phyloP scores from a whole-genome alignment of 1,140 invertebrate genomes.

The Papilio helenus region DNA sequence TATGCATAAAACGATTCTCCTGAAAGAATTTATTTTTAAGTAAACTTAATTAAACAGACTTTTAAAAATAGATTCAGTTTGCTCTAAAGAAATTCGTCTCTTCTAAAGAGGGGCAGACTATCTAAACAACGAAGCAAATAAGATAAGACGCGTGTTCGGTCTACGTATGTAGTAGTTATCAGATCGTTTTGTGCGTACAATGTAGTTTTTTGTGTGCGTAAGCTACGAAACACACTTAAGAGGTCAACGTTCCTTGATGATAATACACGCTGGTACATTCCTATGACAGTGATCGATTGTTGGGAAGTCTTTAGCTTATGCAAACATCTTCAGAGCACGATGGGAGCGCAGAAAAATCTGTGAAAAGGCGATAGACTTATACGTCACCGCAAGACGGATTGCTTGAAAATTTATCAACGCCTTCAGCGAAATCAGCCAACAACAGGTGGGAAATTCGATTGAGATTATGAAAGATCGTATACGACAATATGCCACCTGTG shows the following conservation, averaged over 20 bases:
- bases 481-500: neutral
- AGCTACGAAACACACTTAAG: constrained; percentile 64
- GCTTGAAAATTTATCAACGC: constrained; percentile 53
- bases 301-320: constrained; percentile 69
- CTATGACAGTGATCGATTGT: constrained; percentile 78
- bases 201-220: constrained; percentile 61
- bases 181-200: constrained; percentile 56
- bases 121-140: constrained; percentile 60
- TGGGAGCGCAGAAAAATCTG: constrained; percentile 66
- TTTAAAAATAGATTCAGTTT: constrained; percentile 26
- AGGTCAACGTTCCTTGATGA: constrained; percentile 73
- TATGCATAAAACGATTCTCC: neutral
- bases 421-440: constrained; percentile 43
- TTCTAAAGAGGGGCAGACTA: constrained; percentile 43
- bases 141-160: constrained; percentile 59
- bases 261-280: constrained; percentile 65
- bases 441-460: constrained; percentile 42
- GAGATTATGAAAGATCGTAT: constrained; percentile 35
- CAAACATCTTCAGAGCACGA: constrained; percentile 67
- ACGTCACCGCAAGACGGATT: constrained; percentile 67
- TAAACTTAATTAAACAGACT: constrained; percentile 15
- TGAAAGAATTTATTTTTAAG: constrained; percentile 25
- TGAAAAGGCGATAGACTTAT: constrained; percentile 60
- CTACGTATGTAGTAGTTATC: constrained; percentile 60
- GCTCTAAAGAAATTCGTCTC: constrained; percentile 39